A percentile compares a stretch with the other conserved stretches of the same genome.
These are phyloP conservation scores for Mizuhopecten yessoensis DNA, from an alignment of 1,140 invertebrate genomes.

Conservation along the genomic window DNA sequence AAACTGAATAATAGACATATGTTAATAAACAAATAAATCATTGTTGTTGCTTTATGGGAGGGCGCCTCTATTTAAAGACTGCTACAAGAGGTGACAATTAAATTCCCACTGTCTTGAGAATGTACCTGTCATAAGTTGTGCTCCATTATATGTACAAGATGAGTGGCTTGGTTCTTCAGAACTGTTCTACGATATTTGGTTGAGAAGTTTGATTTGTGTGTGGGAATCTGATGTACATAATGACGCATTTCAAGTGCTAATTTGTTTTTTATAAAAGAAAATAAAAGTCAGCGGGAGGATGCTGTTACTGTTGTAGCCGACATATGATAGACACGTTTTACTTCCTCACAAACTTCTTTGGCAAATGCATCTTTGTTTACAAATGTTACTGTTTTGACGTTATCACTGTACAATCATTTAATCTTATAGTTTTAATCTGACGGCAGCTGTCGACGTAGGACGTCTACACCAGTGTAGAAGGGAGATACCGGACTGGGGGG, in stretches of 20 bases:
- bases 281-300: neutral
- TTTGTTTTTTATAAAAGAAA: neutral
- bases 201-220: neutral
- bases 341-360: neutral
- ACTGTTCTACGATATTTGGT: no score
- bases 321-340: neutral
- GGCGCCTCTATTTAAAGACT: no score
- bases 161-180: no score
- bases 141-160: no score
- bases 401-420: neutral
- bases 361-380: neutral
- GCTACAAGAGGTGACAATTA: no score
- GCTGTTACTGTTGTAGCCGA: neutral
- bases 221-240: neutral
- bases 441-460: neutral
- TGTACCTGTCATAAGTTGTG: no score
- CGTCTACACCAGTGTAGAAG: neutral
- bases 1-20: no score
- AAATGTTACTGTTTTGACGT: neutral
- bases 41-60: no score
- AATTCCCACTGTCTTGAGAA: no score
- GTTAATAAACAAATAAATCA: no score
- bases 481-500: no score
- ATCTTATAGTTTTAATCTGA: neutral
- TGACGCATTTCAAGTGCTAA: conserved; percentile 13